Evolutionary conservation across 2,113 vertebrate species (phyloP).

Genomic region (Pungitius pungitius): DNA sequence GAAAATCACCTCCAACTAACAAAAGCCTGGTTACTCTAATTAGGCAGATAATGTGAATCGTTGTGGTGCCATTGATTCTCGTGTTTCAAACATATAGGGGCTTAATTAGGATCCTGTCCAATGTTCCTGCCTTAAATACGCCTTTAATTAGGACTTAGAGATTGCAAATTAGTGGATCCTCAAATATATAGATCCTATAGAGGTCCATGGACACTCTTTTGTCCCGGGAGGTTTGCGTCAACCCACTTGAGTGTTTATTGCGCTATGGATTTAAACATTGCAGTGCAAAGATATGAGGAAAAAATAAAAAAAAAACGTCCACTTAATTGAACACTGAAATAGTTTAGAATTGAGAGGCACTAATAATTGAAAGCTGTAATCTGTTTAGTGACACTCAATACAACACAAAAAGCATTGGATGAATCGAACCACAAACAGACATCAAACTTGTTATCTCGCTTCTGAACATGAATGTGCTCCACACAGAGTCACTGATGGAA

Average conservation of each 20-base stretch:
- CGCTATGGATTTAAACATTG: neutral
- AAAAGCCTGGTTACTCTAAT: conserved; percentile 41
- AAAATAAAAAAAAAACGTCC: neutral
- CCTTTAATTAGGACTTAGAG: conserved; percentile 47
- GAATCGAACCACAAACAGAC: neutral
- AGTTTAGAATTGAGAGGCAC: neutral
- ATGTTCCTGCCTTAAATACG: conserved; percentile 36
- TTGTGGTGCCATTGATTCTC: conserved; percentile 27
- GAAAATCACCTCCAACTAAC: conserved; percentile 26
- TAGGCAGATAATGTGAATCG: conserved; percentile 41
- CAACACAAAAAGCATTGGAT: neutral
- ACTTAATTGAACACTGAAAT: neutral
- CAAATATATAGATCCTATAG: conserved; percentile 15
- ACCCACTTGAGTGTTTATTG: neutral
- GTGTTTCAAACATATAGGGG: conserved; percentile 42
- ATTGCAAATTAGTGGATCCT: conserved; percentile 24
- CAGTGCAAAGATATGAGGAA: neutral
- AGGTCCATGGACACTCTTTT: neutral
- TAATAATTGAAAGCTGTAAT: neutral
- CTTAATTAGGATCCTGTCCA: conserved; percentile 41
- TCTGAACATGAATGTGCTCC: neutral
- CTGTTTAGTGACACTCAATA: neutral
- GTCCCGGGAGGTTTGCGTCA: neutral
- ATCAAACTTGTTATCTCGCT: neutral
- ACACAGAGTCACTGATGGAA: neutral